Evolutionary conservation across 2,113 vertebrate species (phyloP), one percentile per base, ranked within the genome.

Genomic region (Laticauda colubrina): DNA sequence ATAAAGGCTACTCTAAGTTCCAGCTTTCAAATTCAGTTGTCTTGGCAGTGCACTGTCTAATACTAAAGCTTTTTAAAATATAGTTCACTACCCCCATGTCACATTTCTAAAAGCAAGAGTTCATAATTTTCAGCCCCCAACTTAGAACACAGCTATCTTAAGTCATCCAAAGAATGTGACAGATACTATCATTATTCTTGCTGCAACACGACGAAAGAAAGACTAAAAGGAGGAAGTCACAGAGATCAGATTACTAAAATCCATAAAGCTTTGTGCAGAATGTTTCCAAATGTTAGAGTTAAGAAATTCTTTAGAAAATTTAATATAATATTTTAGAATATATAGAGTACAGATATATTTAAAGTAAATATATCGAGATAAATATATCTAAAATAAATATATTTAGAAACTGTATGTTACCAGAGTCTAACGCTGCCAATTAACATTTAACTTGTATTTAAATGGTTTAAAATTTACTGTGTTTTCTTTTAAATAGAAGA

Each of bases 141-240:
- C 96, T 97, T 97, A 98, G 97, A 97, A 96, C 96, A 95, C 97
- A 97, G 97, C 97, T 98, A 97, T 97, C 97, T 98, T 95, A 96
- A 98, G 97, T 98, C 98, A 98, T 99, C 98, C 98, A 96, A 98
- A 98, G 98, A 99, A 99, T 99, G 98, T 97, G 97, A 97, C 96
- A 98, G 98, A 99, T 99, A 98, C 98, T 98, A 99, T 98, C 98
- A 96, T 98, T 97, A 98, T 97, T 97, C 96, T 97, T 97, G 96
- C 88, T 97, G 96, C 88, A 95, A 98, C 98, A 98, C 97, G 98
- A 98, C 98, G 97, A 97, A 93, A 96, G 94, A 81, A 81, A 81
- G 75, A 43, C 75, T 34, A 81, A 81, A 81, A 81, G 75, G 18
- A 81, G 34, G 75, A 81, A 81, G 34, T 43, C 91, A 1, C 94